Base-by-base conservation (phyloP, 2,888 invertebrate species). In the Melinaea marsaeus region DNA sequence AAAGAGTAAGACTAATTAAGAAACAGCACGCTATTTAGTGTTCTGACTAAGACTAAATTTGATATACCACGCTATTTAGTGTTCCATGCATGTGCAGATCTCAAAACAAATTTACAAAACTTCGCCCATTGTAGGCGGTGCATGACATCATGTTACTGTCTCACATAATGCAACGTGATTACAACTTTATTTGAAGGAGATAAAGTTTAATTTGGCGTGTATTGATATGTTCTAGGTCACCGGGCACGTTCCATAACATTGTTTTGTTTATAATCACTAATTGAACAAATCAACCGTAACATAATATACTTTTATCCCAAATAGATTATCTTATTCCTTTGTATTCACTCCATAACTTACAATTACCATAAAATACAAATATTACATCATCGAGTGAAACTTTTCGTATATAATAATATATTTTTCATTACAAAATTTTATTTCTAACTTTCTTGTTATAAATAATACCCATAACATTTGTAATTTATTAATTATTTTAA, bases 71-170 rank as follows among this genome's bases (percentile, higher is more conserved):
- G 22, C 57, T 57, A 51, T 57, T 54, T 42, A 54, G 51, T 33
- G 35, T 11, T 34, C 32, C 51, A 45, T 35, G 57, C 55, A 59
- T 48, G 57, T 62, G 61, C 34, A 60, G 55, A 63, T 60, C 47
- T 56, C 62, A 57, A 57, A 58, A 65, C 59, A 69, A 68, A 71
- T 68, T 63, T 66, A 22, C 71, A 69, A 69, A 73, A 72, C 67
- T 61, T 62, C 64, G 51, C 56, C 32, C 61, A 69, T 66, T 68
- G 83, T 80, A 72, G 79, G 82, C 77, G 83, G 76, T 74, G 75
- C 71, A 80, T 86, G 87, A 87, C 84, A 86, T 86, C 88, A 87
- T 80, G 72, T 82, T 83, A 64, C 69, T 70, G 65, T 74, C 57
- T 60, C 46, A 60, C 56, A 46, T 58, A 13, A 57, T 58, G 54